A percentile compares a stretch with the other conserved stretches of the same genome.
phyloP scores from a whole-genome alignment of 1,140 invertebrate species.

The Dinoponera quadriceps region DNA sequence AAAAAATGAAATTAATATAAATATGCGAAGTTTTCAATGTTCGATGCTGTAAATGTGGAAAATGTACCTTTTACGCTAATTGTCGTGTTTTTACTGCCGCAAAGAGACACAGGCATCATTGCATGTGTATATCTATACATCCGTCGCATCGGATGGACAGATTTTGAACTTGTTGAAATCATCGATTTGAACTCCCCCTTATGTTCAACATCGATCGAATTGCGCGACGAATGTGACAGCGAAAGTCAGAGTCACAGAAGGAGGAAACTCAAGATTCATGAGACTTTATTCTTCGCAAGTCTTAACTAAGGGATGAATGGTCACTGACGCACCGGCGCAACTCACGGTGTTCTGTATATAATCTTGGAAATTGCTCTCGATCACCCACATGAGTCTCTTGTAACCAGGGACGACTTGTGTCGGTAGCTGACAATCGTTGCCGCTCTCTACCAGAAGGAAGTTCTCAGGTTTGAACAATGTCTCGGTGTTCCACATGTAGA shows the following conservation, averaged over 20 bases:
- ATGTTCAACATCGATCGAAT: neutral
- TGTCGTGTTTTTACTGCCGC: conserved; percentile 14
- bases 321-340: conserved; percentile 86
- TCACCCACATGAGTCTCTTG: conserved; percentile 87
- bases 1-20: neutral
- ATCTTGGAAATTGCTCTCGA: conserved; percentile 89
- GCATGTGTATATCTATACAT: neutral
- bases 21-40: neutral
- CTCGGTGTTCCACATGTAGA: conserved; percentile 88
- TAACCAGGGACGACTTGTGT: conserved; percentile 87
- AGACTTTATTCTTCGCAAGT: conserved; percentile 67
- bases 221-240: neutral
- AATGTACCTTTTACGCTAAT: conserved; percentile 18
- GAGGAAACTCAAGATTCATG: neutral
- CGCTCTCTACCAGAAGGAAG: conserved; percentile 86
- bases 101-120: neutral
- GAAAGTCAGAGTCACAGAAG: neutral
- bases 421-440: conserved; percentile 87
- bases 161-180: conserved; percentile 21
- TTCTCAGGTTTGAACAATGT: conserved; percentile 86
- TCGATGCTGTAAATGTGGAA: conserved; percentile 13
- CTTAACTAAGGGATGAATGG: conserved; percentile 85
- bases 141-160: conserved; percentile 21
- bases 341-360: conserved; percentile 87
- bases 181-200: conserved; percentile 10